Evolutionary conservation across 2,113 vertebrate genomes (phyloP).

Genomic region (Sturnira hondurensis): DNA sequence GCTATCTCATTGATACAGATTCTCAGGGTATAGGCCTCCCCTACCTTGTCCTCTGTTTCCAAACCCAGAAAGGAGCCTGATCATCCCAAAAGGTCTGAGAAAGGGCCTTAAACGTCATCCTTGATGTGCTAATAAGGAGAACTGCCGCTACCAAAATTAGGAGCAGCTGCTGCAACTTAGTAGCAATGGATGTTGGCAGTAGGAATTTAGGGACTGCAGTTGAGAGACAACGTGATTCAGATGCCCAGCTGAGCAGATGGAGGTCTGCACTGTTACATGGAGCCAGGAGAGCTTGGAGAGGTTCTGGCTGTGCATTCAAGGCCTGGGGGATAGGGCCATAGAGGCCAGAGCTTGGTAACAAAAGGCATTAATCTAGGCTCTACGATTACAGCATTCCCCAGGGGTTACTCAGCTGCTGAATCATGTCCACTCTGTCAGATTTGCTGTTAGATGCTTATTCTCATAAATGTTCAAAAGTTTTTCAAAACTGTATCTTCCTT

Average conservation of each 20-base stretch:
- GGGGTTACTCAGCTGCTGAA: background rate
- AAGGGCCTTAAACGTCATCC: background rate
- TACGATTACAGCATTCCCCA: background rate
- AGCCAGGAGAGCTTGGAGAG: background rate
- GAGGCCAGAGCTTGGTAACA: background rate
- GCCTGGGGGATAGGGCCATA: background rate
- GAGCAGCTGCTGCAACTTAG: slow-evolving; percentile 28
- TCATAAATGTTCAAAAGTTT: background rate
- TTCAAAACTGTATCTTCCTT: background rate
- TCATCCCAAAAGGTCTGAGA: background rate
- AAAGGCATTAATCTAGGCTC: background rate
- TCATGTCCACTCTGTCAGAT: background rate
- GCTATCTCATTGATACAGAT: background rate
- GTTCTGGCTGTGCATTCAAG: background rate
- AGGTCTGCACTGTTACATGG: background rate
- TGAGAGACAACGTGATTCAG: background rate
- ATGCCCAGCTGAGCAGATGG: background rate
- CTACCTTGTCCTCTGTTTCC: background rate
- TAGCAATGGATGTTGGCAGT: background rate
- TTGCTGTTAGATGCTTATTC: background rate
- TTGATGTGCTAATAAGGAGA: background rate
- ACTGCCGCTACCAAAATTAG: background rate
- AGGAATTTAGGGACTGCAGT: background rate
- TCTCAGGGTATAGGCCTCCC: background rate
- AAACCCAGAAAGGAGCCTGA: background rate